Base-by-base conservation (phyloP, 2,797 vertebrate genomes). In the Phaenicophaeus curvirostris region DNA sequence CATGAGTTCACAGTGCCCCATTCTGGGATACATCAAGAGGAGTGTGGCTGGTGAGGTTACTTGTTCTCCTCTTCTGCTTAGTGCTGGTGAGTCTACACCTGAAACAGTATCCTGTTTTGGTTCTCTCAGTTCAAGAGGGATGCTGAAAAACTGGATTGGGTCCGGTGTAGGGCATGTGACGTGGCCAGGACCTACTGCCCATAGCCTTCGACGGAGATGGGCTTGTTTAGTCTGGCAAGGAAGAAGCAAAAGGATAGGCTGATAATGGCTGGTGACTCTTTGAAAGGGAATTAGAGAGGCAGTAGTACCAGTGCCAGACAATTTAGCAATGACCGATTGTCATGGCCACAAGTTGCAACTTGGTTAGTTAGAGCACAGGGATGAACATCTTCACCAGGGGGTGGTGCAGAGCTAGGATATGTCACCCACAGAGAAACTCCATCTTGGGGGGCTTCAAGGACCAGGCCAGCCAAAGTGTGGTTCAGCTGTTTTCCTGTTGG, bases 1-100 rank as follows among this genome's bases (percentile, higher is more conserved):
- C 11, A 33, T 0, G 1, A 68, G 55, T n/a, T 81, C 1, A 2
- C 6, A 46, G 25, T 46, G 51, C 46, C n/a, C 19, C 3, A 3
- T 51, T 33, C n/a, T 11, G 41, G 44, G 8, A n/a, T 67, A 46
- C 13, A 17, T 39, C 28, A 35, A 62, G 39, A 65, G 23, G 41
- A 53, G 9, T 4, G 33, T 17, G 30, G 24, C 33, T 30, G 23
- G 61, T 0, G 5, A 46, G n/a, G n/a, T 72, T 82, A 9, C 33
- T 53, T 61, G 19, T 83, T 75, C 35, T 74, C 16, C 14, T 75
- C 11, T 20, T 76, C 25, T 85, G 24, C 42, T 71, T 61, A 41
- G 33, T 85, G 23, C 42, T 78, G 35, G 33, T 44, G 28, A 66
- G 28, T 79, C 42, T 50, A 28, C 8, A 54, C 30, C 33, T 86